A percentile compares a stretch with the other conserved stretches of the same genome.
Conservation (phyloP, 1,140 invertebrate species). For the Periplaneta americana region DNA sequence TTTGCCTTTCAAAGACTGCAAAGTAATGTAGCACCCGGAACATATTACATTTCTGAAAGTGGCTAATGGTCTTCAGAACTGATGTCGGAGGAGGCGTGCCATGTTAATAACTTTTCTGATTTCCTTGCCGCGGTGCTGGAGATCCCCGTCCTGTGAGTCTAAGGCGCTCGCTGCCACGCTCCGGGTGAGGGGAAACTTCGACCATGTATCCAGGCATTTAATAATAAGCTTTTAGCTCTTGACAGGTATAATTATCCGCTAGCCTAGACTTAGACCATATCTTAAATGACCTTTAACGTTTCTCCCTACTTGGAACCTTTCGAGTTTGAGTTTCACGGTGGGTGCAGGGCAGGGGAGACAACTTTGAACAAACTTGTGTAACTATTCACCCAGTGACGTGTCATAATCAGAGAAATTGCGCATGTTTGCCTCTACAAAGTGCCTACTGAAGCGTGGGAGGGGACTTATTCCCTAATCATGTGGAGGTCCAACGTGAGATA, state of each 20-base stretch:
- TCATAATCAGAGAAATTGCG: neutral
- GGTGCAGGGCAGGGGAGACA: neutral
- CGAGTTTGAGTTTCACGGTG: neutral
- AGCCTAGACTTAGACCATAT: neutral
- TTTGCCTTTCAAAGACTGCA: too few relatives aligned
- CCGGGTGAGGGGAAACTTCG: neutral
- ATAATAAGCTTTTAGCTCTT: neutral
- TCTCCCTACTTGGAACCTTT: neutral
- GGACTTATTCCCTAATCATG: neutral
- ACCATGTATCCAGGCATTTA: neutral
- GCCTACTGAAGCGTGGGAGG: neutral
- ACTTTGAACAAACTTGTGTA: neutral
- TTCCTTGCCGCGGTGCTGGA: too few relatives aligned
- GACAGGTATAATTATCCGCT: neutral
- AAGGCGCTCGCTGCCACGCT: neutral
- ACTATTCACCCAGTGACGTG: neutral
- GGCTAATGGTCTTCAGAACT: too few relatives aligned
- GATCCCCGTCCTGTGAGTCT: neutral
- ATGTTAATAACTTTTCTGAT: too few relatives aligned
- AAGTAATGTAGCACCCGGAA: too few relatives aligned
- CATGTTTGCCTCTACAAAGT: neutral
- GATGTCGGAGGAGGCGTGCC: too few relatives aligned
- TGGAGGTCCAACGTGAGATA: too few relatives aligned
- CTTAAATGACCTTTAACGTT: neutral
- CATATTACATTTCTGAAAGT: too few relatives aligned